Evolutionary conservation across 2,797 vertebrate species (phyloP), one percentile per base, ranked within the genome.

Genomic region (Glossophaga mutica): DNA sequence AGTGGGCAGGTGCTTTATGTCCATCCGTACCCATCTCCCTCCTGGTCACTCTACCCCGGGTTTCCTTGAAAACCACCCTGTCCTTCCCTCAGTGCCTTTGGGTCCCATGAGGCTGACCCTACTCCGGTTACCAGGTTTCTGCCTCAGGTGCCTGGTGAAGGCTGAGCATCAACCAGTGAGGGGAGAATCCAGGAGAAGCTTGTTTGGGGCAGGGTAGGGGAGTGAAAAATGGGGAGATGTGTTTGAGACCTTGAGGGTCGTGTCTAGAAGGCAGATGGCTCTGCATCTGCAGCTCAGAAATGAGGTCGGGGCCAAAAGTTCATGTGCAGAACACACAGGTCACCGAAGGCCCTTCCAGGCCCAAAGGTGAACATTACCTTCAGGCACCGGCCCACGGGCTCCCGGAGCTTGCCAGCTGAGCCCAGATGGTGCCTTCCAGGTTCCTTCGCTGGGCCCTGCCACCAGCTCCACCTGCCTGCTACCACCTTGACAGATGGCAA

Each of bases 241-340:
- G 29, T 68, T 37, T 68, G 70, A 48, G 59, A 46, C 37, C 32
- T 6, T 37, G 55, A 44, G 4, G 37, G 48, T 19, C 32, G 8
- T 2, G 0, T 76, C 39, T 24, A 18, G 42, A 79, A 48, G 24
- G 70, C 26, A 18, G 62, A 68, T 48, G 55, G 68, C 39, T 67
- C 86, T 32, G 70, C 18, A 32, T 83, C 39, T 48, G 57, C 24
- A 0, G 19, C 78, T 77, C 78, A 32, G 68, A 32, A 44, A 48
- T 14, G 44, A 68, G n/a, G 50, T 57, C 1, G 9, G 68, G 55
- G 7, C 9, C 52, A 12, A 14, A 15, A 83, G 32, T 55, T 29
- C 29, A 21, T 0, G 2, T 18, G 14, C 77, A 67, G 19, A 46
- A 32, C 29, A 22, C 0, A 0, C 12, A 0, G n/a, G 18, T 39